Evolutionary conservation across 2,113 vertebrate genomes (phyloP), one percentile per base, ranked within the genome.

Genomic region (Gambusia affinis): DNA sequence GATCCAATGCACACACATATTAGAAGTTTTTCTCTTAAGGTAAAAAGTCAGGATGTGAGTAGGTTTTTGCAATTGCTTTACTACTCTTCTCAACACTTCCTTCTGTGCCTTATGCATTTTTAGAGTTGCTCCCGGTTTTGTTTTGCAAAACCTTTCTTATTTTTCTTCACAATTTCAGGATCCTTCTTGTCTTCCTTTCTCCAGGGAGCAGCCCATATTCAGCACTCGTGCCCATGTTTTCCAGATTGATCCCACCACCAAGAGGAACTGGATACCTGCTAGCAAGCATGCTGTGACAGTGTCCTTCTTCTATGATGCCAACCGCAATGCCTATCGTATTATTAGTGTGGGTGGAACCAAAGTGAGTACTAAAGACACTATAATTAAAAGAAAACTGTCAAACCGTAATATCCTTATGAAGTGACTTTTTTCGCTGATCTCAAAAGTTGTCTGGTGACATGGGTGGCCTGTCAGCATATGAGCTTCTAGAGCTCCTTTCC

Each of bases 181-280:
- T 67, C 68, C 39, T 68, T 22, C 35, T 0, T 22, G 5, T 51
- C 60, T 6, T 67, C 85, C 60, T 30, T 35, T 47, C 74, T 17
- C 4, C 91, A 99, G 98, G 95, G 98, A 99, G 92, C 98, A 98
- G 91, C 97, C 98, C 0, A 96, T 99, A 88, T 99, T 98, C 94
- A 98, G 97, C 89, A 94, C 96, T 15, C 92, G 97, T 81, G 98
- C 98, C 0, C 97, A 99, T 10, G 97, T 99, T 11, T 99, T 99
- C 94, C 97, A 99, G 92, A 99, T 99, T 0, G 98, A 99, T 84
- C 98, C 97, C 0, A 85, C 94, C 77, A 98, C 98, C 87, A 99
- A 99, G 70, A 90, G 97, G 71, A 98, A 97, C 94, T 99, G 98
- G 98, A 96, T 99, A 85, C 98, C 97, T 0, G 97, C 97, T 63